Evolutionary conservation across 2,888 invertebrate species (phyloP).

Genomic region (Melipona beecheii): DNA sequence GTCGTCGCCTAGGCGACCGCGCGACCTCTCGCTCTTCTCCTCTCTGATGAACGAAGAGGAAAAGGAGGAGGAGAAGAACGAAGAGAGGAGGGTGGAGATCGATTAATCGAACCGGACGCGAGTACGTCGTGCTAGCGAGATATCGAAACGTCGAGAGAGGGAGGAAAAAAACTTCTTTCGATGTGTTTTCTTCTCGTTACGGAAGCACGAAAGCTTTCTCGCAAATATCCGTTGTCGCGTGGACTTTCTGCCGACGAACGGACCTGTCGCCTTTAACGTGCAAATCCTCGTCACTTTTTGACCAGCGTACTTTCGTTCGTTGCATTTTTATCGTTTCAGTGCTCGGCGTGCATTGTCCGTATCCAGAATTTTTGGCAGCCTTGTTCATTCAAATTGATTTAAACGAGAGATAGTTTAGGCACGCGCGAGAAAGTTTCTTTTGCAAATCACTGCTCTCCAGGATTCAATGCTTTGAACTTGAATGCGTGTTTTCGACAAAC

Average conservation of each 20-base stretch:
- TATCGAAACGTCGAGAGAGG: constrained; percentile 29
- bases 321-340: neutral
- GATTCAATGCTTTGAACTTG: neutral
- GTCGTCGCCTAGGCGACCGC: constrained; percentile 90
- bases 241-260: neutral
- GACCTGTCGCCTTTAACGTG: neutral
- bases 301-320: no score
- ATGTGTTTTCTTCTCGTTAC: neutral
- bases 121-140: constrained; percentile 16
- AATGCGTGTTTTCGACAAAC: neutral
- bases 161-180: neutral
- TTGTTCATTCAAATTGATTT: neutral
- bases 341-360: neutral
- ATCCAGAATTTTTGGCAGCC: neutral
- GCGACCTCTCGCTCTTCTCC: constrained; percentile 55
- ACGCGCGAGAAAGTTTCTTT: neutral
- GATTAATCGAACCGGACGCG: constrained; percentile 59
- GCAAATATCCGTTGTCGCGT: no score
- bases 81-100: constrained; percentile 43
- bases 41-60: constrained; percentile 20
- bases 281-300: neutral
- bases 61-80: neutral
- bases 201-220: neutral
- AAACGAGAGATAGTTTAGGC: neutral
- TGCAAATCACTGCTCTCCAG: neutral